Evolutionary conservation across 2,113 vertebrate genomes (phyloP), one percentile per base, ranked within the genome.

Genomic region (Chlorodrepanis virens): DNA sequence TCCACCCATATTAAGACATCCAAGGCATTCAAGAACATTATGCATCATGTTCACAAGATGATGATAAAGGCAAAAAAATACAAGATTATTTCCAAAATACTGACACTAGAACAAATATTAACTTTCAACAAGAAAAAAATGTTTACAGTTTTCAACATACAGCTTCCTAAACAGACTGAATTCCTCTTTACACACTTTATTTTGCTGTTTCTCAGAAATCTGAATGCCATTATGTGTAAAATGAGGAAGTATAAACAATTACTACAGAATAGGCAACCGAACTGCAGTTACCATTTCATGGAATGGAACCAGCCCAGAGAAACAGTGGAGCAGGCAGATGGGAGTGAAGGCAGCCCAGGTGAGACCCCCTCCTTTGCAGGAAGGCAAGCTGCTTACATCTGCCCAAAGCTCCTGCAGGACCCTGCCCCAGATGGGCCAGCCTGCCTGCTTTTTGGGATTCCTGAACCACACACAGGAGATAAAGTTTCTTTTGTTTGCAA

Each of bases 81-180:
- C 17, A 81, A 81, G 52, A 45, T 65, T 84, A 92, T 96, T 95
- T 95, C 81, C 89, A 91, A 96, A 96, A 95, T 64, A 91, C 27
- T 82, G 78, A 57, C n/a, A 42, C 50, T 61, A 78, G 61, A 82
- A 94, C 87, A 95, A 93, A 91, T 59, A 94, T 23, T 78, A 94
- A 78, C 61, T 72, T 96, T 54, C n/a, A 60, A 17, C 9, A n/a
- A 45, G 61, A 72, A 87, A 69, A 94, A 93, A 96, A 91, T 76
- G 79, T 91, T 95, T 91, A 74, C 27, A 27, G 25, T 82, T 92
- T 95, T 79, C 65, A 94, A 84, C 56, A 54, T 91, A 67, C 68
- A 86, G 72, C 72, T 92, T 88, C 81, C 79, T 78, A 92, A 92
- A 87, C 65, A 88, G 90, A 68, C 12, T 18, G 10, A 37, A 71